Conservation (phyloP, 2,888 invertebrate genomes). For the Metellina segmentata region DNA sequence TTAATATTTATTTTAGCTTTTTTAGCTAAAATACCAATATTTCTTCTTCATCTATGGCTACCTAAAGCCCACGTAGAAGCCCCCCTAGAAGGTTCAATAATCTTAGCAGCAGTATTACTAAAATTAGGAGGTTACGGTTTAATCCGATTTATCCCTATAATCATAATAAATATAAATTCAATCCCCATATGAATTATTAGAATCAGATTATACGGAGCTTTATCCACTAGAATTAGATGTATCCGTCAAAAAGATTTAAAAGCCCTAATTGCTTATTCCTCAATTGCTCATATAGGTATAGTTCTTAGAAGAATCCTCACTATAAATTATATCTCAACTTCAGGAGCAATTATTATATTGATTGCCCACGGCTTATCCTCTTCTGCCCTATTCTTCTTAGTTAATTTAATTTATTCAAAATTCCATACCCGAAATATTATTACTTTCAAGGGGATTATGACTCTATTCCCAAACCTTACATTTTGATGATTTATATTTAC, state of each 20-base stretch:
- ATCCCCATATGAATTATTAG: conserved; percentile 16
- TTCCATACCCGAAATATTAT: conserved; percentile 83
- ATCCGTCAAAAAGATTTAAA: conserved; percentile 87
- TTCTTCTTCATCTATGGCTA: conserved; percentile 14
- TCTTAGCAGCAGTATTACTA: conserved; percentile 33
- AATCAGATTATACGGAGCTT: neutral
- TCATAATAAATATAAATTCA: neutral
- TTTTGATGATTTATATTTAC: conserved; percentile 86
- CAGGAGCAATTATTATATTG: conserved; percentile 74
- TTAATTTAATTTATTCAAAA: conserved; percentile 78
- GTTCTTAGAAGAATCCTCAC: conserved; percentile 81
- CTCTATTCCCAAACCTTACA: conserved; percentile 84
- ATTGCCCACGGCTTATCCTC: conserved; percentile 57
- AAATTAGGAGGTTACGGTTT: conserved; percentile 39
- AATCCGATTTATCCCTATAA: conserved; percentile 8
- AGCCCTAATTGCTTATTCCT: conserved; percentile 88
- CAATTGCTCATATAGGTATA: conserved; percentile 87
- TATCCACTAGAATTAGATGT: conserved; percentile 35
- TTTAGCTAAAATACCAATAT: conserved; percentile 49
- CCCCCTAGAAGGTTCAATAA: conserved; percentile 46
- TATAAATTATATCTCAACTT: conserved; percentile 29
- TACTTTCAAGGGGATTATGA: conserved; percentile 85
- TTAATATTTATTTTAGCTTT: conserved; percentile 27
- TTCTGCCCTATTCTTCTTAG: conserved; percentile 35
- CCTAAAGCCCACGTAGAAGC: conserved; percentile 48